Conservation (phyloP, 2,797 vertebrate genomes). For the Todus mexicanus region DNA sequence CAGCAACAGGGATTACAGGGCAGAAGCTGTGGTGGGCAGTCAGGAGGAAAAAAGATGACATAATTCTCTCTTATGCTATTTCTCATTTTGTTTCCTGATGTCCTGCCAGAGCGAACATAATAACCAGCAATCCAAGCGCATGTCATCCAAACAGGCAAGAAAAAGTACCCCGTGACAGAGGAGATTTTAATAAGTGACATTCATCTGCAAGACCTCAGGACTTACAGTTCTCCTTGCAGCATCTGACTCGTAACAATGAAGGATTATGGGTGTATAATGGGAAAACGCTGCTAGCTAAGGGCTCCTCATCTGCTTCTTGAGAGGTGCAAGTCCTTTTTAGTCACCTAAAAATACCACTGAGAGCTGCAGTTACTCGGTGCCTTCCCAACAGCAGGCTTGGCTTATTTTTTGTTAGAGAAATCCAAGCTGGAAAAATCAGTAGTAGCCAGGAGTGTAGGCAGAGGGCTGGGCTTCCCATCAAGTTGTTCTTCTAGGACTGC, state of each 20-base stretch:
- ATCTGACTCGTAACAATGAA: background rate
- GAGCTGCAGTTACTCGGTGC: background rate
- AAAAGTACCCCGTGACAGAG: background rate
- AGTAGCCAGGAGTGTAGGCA: background rate
- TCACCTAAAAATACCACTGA: background rate
- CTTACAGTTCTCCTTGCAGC: background rate
- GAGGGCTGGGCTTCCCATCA: slow-evolving; percentile 27
- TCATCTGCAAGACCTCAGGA: background rate
- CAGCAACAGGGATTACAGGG: background rate
- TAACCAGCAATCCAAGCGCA: background rate
- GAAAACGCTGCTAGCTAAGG: background rate
- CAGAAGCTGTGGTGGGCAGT: background rate
- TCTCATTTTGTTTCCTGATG: slow-evolving; percentile 10
- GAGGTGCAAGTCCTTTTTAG: background rate
- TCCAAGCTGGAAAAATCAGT: background rate
- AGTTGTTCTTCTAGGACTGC: slow-evolving; percentile 7
- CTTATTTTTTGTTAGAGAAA: background rate
- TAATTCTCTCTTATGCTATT: background rate
- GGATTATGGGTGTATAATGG: background rate
- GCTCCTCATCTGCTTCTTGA: background rate
- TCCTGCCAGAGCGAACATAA: slow-evolving; percentile 30
- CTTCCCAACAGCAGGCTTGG: background rate
- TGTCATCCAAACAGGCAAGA: slow-evolving; percentile 3
- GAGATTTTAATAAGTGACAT: background rate
- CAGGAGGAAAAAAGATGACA: slow-evolving; percentile 35